Evolutionary conservation across 2,888 invertebrate genomes (phyloP).

Genomic region (Euphydryas editha): DNA sequence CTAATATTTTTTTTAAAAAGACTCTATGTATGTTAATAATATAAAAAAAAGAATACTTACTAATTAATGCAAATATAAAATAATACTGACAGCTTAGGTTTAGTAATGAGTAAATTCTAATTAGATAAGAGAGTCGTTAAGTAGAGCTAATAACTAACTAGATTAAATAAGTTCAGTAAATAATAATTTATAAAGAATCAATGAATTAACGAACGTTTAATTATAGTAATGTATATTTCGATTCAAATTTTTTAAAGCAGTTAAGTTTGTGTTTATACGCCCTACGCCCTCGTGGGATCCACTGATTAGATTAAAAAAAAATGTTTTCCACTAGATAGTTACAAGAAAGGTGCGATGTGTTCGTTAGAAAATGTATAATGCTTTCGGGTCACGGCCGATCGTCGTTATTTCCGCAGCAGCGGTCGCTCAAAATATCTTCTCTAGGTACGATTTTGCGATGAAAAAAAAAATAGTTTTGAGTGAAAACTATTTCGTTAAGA

Average conservation of each 20-base stretch:
- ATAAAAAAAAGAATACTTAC: too few species aligned
- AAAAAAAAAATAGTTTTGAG: slow-evolving; percentile 19
- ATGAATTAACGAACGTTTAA: slow-evolving; percentile 15
- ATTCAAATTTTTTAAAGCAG: too few species aligned
- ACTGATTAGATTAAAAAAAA: too few species aligned
- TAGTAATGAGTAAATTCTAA: too few species aligned
- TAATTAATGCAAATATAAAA: background rate
- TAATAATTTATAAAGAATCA: slow-evolving; percentile 8
- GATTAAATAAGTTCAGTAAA: background rate
- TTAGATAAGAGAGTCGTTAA: background rate
- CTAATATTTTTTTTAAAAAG: background rate
- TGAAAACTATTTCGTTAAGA: slow-evolving; percentile 14
- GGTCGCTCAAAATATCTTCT: slow-evolving; percentile 55
- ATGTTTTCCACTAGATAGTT: too few species aligned
- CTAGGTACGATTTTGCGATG: slow-evolving; percentile 16
- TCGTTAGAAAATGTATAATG: slow-evolving; percentile 27
- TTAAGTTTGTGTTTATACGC: too few species aligned
- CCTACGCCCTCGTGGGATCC: too few species aligned
- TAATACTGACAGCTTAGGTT: background rate
- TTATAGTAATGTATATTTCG: background rate
- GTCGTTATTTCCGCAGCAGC: slow-evolving; percentile 53
- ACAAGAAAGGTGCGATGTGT: background rate
- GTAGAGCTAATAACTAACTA: background rate
- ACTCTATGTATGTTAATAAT: background rate
- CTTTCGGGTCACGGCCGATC: slow-evolving; percentile 61